Percentiles rank a stretch among this genome's conserved stretches.
Conservation (phyloP, 2,888 invertebrate species). For the Loripinus fragilis region DNA sequence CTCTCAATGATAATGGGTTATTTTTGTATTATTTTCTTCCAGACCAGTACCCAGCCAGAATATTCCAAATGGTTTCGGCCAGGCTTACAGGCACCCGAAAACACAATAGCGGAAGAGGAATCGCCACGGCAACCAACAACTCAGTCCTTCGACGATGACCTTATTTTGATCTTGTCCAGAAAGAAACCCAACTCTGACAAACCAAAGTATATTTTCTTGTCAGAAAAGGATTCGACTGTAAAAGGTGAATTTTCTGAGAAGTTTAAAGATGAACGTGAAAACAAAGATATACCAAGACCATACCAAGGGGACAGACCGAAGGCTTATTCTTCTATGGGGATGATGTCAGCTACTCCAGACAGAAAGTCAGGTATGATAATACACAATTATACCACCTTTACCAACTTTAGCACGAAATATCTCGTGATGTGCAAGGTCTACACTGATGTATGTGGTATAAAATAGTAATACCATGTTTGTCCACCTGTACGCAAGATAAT, state of each 20-base stretch:
- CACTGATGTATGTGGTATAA: no score
- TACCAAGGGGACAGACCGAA: constrained; percentile 63
- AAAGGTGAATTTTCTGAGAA: constrained; percentile 74
- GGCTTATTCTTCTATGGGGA: constrained; percentile 60
- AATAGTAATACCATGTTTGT: no score
- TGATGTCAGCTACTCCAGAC: constrained; percentile 43
- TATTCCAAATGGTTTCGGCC: constrained; percentile 66
- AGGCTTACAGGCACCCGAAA: constrained; percentile 28
- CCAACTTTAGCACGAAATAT: no score
- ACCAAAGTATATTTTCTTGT: constrained; percentile 74
- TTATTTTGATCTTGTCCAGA: constrained; percentile 56
- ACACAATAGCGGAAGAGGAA: constrained; percentile 37
- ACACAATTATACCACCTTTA: no score
- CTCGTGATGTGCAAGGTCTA: no score
- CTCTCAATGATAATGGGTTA: no score
- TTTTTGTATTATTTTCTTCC: constrained; percentile 1
- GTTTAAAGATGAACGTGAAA: constrained; percentile 64
- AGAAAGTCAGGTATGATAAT: constrained; percentile 33
- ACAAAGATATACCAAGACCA: constrained; percentile 61
- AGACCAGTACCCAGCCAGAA: constrained; percentile 67
- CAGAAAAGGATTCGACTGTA: constrained; percentile 71
- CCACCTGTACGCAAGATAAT: no score
- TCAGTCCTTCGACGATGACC: constrained; percentile 61
- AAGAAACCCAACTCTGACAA: constrained; percentile 45
- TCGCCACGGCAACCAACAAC: constrained; percentile 23